Percentiles rank a stretch among this genome's conserved stretches.
These are phyloP conservation scores for Galerucella pusilla DNA, from an alignment of 2,888 invertebrate species.

Conservation along the genomic window DNA sequence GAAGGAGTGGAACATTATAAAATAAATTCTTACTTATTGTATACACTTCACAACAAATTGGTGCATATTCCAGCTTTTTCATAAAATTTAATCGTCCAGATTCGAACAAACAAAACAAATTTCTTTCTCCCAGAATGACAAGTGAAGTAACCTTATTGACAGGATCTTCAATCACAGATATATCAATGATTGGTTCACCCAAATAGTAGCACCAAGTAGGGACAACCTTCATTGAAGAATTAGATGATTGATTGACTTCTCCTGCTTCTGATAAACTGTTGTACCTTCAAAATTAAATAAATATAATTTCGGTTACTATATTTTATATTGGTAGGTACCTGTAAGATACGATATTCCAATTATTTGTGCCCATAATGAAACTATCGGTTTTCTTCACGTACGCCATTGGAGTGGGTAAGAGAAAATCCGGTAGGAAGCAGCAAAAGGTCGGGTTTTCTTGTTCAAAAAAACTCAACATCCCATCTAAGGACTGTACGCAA, in stretches of 20 bases:
- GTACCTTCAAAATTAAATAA: constrained; percentile 68
- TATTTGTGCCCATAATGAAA: constrained; percentile 84
- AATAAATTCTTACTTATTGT: constrained; percentile 70
- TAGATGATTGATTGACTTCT: constrained; percentile 70
- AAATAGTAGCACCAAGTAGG: constrained; percentile 87
- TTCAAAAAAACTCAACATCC: constrained; percentile 89
- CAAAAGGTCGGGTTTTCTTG: constrained; percentile 91
- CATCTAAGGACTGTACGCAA: constrained; percentile 92
- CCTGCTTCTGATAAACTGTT: constrained; percentile 81
- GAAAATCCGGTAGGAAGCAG: constrained; percentile 81
- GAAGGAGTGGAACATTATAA: too few relatives aligned
- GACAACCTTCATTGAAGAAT: constrained; percentile 70
- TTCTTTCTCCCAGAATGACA: constrained; percentile 85
- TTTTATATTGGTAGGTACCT: constrained; percentile 68
- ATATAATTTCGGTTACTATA: not conserved
- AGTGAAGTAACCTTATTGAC: constrained; percentile 77
- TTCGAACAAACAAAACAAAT: constrained; percentile 83
- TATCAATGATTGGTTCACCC: constrained; percentile 71
- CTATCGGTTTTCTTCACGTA: constrained; percentile 86
- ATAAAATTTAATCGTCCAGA: constrained; percentile 84
- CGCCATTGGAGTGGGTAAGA: constrained; percentile 86
- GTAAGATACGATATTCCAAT: constrained; percentile 87
- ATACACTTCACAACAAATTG: constrained; percentile 80
- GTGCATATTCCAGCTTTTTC: constrained; percentile 86
- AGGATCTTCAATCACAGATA: constrained; percentile 61